Conservation (phyloP, 2,113 vertebrate genomes). For the Grus americana region DNA sequence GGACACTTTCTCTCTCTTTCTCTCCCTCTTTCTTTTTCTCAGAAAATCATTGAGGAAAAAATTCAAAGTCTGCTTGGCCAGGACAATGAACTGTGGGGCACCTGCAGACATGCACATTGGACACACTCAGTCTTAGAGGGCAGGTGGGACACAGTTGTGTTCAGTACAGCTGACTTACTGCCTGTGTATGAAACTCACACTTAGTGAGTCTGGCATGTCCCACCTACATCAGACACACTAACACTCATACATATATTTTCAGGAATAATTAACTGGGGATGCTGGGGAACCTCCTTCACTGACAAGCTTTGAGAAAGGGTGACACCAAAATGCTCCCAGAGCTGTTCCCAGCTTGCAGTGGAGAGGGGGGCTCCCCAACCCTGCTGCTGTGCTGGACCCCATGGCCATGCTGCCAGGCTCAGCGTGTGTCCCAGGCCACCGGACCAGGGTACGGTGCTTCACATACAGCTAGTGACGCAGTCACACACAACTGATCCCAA, state of each 20-base stretch:
- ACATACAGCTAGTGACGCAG: background rate
- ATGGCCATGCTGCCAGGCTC: background rate
- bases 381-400: background rate
- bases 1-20: background rate
- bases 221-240: background rate
- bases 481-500: background rate
- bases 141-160: background rate
- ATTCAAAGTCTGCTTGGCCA: background rate
- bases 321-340: background rate
- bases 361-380: rapidly evolving
- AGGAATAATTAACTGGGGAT: background rate
- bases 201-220: background rate
- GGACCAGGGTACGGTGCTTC: background rate
- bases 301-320: background rate
- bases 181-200: background rate
- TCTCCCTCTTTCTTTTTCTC: no score
- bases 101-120: background rate
- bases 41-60: background rate
- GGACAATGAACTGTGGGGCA: background rate
- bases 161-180: background rate
- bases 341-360: background rate
- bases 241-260: background rate
- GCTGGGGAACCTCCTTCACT: background rate
- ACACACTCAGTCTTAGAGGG: background rate
- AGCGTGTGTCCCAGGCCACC: background rate